These are phyloP conservation scores for Belgica antarctica DNA, from an alignment of 2,888 invertebrate species.

Conservation along the genomic window DNA sequence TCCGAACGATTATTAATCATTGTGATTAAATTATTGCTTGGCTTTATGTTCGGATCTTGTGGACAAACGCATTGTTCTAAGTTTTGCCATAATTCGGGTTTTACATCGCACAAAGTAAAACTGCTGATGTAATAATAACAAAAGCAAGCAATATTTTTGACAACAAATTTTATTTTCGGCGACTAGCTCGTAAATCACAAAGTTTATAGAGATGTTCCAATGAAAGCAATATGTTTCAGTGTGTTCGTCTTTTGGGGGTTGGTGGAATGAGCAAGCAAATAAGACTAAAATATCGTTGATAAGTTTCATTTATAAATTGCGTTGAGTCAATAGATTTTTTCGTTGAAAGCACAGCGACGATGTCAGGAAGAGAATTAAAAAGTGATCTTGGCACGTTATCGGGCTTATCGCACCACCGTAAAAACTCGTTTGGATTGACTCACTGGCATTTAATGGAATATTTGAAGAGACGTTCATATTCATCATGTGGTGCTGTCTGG, in stretches of 20 bases:
- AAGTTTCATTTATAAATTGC: not conserved
- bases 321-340: not conserved
- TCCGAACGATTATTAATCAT: constrained; percentile 16
- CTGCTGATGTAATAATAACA: constrained; percentile 28
- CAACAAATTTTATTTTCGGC: constrained; percentile 26
- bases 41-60: not conserved
- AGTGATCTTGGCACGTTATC: not conserved
- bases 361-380: not conserved
- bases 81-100: constrained; percentile 9
- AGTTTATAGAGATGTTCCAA: constrained; percentile 28
- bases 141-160: constrained; percentile 26
- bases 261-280: not conserved
- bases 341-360: not conserved
- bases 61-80: constrained; percentile 16
- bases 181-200: constrained; percentile 4
- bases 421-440: constrained; percentile 47
- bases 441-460: constrained; percentile 55
- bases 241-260: too few species aligned
- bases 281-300: not conserved
- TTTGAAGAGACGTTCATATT: constrained; percentile 41
- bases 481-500: constrained; percentile 56
- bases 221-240: too few species aligned
- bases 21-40: constrained; percentile 23
- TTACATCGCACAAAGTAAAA: constrained; percentile 11
- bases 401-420: not conserved